Evolutionary conservation across 2,113 vertebrate genomes (phyloP).

Genomic region (Carollia perspicillata): DNA sequence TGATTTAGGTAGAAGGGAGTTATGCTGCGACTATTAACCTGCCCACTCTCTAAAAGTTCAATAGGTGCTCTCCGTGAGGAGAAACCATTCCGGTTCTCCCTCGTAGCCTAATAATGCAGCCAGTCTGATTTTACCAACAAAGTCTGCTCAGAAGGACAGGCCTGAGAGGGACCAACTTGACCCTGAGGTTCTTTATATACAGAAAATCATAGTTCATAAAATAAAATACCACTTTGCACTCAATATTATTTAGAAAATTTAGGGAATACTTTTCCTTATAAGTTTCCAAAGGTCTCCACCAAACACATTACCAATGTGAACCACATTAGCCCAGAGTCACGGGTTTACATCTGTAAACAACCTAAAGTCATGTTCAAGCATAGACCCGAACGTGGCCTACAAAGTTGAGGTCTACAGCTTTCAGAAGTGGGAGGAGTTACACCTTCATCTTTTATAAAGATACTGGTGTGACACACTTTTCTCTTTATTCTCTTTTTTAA

Average conservation of each 20-base stretch:
- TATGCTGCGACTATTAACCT: neutral
- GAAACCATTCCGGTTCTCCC: neutral
- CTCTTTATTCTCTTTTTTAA: neutral
- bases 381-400: neutral
- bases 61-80: neutral
- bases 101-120: accelerated
- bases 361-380: neutral
- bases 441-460: neutral
- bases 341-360: neutral
- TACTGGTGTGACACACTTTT: neutral
- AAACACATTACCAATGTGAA: neutral
- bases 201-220: neutral
- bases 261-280: neutral
- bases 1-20: neutral
- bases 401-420: neutral
- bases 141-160: neutral
- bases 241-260: neutral
- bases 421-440: neutral
- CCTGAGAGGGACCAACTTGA: neutral
- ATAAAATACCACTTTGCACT: neutral
- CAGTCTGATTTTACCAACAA: neutral
- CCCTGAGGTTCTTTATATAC: neutral
- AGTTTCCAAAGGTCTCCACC: neutral
- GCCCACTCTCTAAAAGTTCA: neutral
- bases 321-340: neutral